Percentiles rank a stretch among this genome's conserved stretches.
Conservation (phyloP, 2,888 invertebrate genomes). For the Allophyes oxyacanthae region DNA sequence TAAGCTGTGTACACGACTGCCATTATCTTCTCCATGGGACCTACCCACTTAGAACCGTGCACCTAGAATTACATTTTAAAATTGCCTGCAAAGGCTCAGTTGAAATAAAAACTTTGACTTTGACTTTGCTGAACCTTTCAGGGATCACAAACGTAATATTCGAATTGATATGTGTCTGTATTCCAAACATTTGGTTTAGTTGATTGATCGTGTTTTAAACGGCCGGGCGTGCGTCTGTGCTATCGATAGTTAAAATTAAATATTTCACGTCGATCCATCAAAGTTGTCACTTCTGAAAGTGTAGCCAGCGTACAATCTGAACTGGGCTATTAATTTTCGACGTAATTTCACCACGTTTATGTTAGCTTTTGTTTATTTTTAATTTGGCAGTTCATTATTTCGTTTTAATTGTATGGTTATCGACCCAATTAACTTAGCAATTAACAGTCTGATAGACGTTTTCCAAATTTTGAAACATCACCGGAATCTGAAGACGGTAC, state of each 20-base stretch:
- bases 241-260: slow-evolving; percentile 66
- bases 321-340: slow-evolving; percentile 22
- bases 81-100: no score
- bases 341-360: slow-evolving; percentile 7
- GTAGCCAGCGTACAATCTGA: slow-evolving; percentile 49
- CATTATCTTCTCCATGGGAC: no score
- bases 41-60: no score
- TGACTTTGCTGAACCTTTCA: no score
- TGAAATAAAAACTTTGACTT: no score
- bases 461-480: no score
- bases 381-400: slow-evolving; percentile 9
- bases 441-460: no score
- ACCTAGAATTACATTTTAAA: no score
- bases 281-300: slow-evolving; percentile 60
- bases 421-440: no score
- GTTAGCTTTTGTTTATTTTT: slow-evolving; percentile 2
- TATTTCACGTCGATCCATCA: slow-evolving; percentile 68
- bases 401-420: neutral
- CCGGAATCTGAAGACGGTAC: no score
- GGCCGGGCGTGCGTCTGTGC: slow-evolving; percentile 44
- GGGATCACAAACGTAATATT: slow-evolving; percentile 19
- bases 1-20: no score
- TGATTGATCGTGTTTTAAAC: slow-evolving; percentile 73
- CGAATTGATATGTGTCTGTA: slow-evolving; percentile 14
- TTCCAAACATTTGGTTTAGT: slow-evolving; percentile 43